Conservation (phyloP, 2,888 invertebrate species). For the Agrotis clavis region DNA sequence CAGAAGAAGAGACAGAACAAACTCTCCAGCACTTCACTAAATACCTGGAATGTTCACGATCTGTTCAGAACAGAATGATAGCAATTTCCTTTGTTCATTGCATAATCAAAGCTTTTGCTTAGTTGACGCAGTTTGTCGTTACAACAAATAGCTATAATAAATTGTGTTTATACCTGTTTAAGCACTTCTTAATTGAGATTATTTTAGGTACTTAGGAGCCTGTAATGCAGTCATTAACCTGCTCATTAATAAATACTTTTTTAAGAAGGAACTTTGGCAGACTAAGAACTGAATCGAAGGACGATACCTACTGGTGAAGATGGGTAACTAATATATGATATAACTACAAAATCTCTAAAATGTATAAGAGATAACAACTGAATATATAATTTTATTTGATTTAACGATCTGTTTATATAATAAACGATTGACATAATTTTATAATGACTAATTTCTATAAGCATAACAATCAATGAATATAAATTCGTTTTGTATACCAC, state of each 20-base stretch:
- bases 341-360: too few relatives aligned
- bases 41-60: conserved; percentile 30
- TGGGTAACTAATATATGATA: too few relatives aligned
- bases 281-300: too few relatives aligned
- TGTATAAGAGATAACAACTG: too few relatives aligned
- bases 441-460: too few relatives aligned
- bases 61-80: conserved; percentile 38
- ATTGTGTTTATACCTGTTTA: conserved; percentile 27
- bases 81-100: conserved; percentile 44
- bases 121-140: conserved; percentile 40
- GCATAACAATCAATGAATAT: too few relatives aligned
- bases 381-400: too few relatives aligned
- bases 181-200: conserved; percentile 25
- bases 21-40: conserved; percentile 5
- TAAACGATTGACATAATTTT: too few relatives aligned
- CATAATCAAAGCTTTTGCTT: conserved; percentile 34
- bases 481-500: too few relatives aligned
- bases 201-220: neutral
- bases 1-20: conserved; percentile 8
- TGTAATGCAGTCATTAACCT: conserved; percentile 1
- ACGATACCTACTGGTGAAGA: too few relatives aligned
- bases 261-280: too few relatives aligned
- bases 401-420: too few relatives aligned
- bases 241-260: neutral
- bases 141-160: conserved; percentile 39